These are phyloP conservation scores for Catagonus wagneri DNA, from an alignment of 2,113 vertebrate genomes.

Conservation along the genomic window DNA sequence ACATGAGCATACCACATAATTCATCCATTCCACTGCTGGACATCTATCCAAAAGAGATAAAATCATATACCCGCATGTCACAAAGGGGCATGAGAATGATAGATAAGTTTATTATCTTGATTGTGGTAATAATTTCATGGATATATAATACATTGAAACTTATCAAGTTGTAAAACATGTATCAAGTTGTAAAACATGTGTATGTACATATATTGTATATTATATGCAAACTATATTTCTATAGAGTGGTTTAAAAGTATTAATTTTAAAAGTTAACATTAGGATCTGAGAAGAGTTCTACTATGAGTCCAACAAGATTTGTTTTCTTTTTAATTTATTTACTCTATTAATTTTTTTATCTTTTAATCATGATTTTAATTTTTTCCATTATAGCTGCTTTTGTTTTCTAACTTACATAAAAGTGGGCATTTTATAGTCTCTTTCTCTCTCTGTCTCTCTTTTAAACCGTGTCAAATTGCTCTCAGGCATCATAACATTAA, in stretches of 20 bases:
- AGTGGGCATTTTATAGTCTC: not conserved
- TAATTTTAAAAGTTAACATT: not conserved
- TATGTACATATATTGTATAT: not conserved
- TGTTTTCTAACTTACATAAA: not conserved
- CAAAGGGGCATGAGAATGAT: not conserved
- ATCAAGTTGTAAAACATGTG: not conserved
- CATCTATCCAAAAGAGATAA: not conserved
- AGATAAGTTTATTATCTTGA: not conserved
- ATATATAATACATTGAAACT: not conserved
- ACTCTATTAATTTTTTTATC: no score
- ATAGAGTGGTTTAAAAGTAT: not conserved
- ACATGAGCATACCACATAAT: not conserved
- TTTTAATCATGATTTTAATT: no score
- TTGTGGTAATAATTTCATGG: not conserved
- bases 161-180: not conserved
- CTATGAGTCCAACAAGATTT: not conserved
- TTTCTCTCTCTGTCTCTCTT: not conserved
- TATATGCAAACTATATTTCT: not conserved
- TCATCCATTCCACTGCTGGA: not conserved
- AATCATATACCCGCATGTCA: not conserved
- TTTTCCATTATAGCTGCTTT: no score
- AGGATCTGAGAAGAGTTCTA: not conserved
- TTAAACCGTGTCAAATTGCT: not conserved
- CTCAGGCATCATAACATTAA: not conserved
- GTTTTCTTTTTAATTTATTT: no score